These are phyloP conservation scores for Heterotis niloticus DNA, from an alignment of 2,113 vertebrate species.

Conservation along the genomic window DNA sequence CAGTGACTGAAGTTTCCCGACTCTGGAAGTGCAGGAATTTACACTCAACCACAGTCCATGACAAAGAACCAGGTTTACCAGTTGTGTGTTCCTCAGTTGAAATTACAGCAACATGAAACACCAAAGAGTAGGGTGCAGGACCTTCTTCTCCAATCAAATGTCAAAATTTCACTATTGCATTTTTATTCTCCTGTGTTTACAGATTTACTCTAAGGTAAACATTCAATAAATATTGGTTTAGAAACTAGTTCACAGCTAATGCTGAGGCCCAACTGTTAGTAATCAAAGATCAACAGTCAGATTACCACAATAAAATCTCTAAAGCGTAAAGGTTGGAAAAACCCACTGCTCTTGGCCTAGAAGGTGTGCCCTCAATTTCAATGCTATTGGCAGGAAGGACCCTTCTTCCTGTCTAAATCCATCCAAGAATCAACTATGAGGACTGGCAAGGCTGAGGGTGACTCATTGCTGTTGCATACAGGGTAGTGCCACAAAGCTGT, in stretches of 20 bases:
- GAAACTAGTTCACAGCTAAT: neutral
- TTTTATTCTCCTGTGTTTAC: neutral
- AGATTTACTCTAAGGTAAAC: neutral
- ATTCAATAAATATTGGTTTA: neutral
- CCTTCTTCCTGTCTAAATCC: slow-evolving; percentile 36
- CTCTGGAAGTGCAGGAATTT: too few relatives aligned
- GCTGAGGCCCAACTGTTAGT: neutral
- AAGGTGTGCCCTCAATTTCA: too few relatives aligned
- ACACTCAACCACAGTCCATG: too few relatives aligned
- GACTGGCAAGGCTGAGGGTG: neutral
- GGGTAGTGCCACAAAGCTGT: neutral
- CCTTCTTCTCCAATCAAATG: too few relatives aligned
- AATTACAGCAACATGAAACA: too few relatives aligned
- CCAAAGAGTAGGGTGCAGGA: too few relatives aligned
- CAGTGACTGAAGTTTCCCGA: too few relatives aligned
- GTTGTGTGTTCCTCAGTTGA: too few relatives aligned
- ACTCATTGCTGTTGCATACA: neutral
- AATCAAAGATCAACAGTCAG: slow-evolving; percentile 31
- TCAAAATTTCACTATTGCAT: too few relatives aligned
- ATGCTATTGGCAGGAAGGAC: neutral
- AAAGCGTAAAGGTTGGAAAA: too few relatives aligned
- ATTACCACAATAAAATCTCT: neutral
- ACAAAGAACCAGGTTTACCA: too few relatives aligned
- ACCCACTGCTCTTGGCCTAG: too few relatives aligned
- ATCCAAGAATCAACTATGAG: slow-evolving; percentile 32